phyloP scores from a whole-genome alignment of 1,140 invertebrate genomes.

The Drosophila tani region DNA sequence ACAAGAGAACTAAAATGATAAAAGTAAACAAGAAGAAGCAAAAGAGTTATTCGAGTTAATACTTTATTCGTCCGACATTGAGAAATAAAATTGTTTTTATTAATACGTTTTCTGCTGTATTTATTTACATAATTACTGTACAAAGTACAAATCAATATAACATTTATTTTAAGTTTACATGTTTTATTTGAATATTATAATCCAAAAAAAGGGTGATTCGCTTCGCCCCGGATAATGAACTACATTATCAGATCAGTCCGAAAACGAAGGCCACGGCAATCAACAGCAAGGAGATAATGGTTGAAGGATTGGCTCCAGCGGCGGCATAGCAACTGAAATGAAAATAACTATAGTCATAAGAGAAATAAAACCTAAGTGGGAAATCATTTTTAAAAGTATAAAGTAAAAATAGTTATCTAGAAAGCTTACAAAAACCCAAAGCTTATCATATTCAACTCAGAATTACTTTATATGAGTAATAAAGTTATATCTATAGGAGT shows the following conservation, averaged over 20 bases:
- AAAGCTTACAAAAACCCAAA: too few species aligned
- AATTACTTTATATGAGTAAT: neutral
- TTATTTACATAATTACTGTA: neutral
- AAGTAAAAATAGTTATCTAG: neutral
- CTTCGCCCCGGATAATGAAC: too few species aligned
- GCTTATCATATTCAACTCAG: neutral
- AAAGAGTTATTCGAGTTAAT: too few species aligned
- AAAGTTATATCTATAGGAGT: neutral
- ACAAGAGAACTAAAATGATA: neutral
- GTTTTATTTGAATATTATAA: neutral
- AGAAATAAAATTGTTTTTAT: neutral
- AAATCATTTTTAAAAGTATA: neutral
- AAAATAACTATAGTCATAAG: slow-evolving; percentile 17
- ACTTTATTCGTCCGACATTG: neutral
- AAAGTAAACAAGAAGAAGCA: too few species aligned
- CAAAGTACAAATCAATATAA: neutral
- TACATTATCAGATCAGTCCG: neutral
- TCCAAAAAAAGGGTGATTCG: too few species aligned
- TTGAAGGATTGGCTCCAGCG: slow-evolving; percentile 42
- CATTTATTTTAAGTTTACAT: neutral
- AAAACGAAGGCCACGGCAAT: slow-evolving; percentile 34
- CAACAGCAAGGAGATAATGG: slow-evolving; percentile 39
- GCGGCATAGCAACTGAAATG: slow-evolving; percentile 54
- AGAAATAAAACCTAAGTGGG: neutral
- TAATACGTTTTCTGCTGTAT: neutral